Evolutionary conservation across 2,113 vertebrate species (phyloP), one percentile per base, ranked within the genome.

Genomic region (Gadus chalcogrammus): DNA sequence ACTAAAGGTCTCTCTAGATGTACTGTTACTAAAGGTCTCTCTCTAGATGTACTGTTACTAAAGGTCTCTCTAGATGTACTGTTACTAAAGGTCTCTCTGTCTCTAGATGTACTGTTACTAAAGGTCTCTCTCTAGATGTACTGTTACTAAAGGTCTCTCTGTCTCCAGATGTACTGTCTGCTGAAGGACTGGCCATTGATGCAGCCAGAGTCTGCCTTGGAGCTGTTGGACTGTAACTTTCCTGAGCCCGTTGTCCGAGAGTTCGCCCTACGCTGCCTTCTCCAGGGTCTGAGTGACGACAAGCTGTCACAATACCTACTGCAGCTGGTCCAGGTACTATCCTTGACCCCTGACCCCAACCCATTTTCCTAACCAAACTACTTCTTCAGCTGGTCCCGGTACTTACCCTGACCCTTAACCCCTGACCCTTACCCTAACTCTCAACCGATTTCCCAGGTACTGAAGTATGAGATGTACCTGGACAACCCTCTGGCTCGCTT

Each of bases 401-500:
- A 59, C 16, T 18, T 59, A 59, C 16, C 56, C 16, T 59, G 16
- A 59, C 56, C 7, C 5, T 16, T 24, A 13, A 12, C 48, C 31
- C 31, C 31, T 35, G 6, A 35, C 31, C 24, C 24, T 35, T 1
- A 35, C 31, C 28, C 28, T 3, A 31, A 31, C 5, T 5, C 28
- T 35, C 6, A 35, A 35, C 31, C 31, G 6, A 35, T 20, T 73
- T 24, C 61, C 59, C 69, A 90, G 89, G 89, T 91, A n/a, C 74
- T 88, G 70, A 86, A 91, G 69, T 88, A 89, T 28, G 89, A 89
- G 69, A 89, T 88, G 76, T 88, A 91, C 65, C 65, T 86, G 68
- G 89, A 88, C 76, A 92, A 87, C 73, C 88, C 89, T 28, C 83
- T 87, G 74, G 88, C 90, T 53, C 85, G 87, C 56, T 93, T 92